Evolutionary conservation across 2,113 vertebrate genomes (phyloP).

Genomic region (Hemibagrus wyckioides): DNA sequence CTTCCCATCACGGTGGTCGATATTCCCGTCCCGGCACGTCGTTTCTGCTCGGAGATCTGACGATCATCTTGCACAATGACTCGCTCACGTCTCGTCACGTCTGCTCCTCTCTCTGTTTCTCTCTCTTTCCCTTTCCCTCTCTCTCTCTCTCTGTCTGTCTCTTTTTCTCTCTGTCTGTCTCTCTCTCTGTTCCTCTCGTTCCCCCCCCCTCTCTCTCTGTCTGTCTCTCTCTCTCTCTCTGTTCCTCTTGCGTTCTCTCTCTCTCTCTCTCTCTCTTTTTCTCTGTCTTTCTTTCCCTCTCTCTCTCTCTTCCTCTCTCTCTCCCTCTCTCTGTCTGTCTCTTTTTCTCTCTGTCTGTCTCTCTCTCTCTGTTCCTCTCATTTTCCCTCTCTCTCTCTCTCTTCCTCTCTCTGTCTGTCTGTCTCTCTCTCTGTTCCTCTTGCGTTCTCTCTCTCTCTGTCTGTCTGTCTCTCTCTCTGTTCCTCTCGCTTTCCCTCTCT

Average conservation of each 20-base stretch:
- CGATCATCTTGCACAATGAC: slow-evolving; percentile 1
- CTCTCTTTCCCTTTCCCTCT: background rate
- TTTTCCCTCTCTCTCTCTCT: too few species aligned
- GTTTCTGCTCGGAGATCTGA: slow-evolving; percentile 29
- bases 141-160: background rate
- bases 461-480: background rate
- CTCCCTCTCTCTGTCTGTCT: background rate
- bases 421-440: background rate
- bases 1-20: slow-evolving; percentile 5
- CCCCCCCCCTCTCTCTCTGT: background rate
- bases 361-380: too few species aligned
- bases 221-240: too few species aligned
- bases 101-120: background rate
- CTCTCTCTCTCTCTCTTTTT: too few species aligned
- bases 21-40: slow-evolving; percentile 3
- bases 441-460: background rate
- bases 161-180: too few species aligned
- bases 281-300: too few species aligned
- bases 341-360: too few species aligned
- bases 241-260: too few species aligned
- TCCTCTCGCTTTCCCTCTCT: slow-evolving; percentile 43
- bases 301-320: background rate
- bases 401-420: background rate
- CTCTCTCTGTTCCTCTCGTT: slow-evolving; percentile 41
- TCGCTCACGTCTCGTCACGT: background rate